Percentiles rank a stretch among this genome's conserved stretches.
These are phyloP conservation scores for Melipona bicolor DNA, from an alignment of 2,888 invertebrate genomes.

Conservation along the genomic window DNA sequence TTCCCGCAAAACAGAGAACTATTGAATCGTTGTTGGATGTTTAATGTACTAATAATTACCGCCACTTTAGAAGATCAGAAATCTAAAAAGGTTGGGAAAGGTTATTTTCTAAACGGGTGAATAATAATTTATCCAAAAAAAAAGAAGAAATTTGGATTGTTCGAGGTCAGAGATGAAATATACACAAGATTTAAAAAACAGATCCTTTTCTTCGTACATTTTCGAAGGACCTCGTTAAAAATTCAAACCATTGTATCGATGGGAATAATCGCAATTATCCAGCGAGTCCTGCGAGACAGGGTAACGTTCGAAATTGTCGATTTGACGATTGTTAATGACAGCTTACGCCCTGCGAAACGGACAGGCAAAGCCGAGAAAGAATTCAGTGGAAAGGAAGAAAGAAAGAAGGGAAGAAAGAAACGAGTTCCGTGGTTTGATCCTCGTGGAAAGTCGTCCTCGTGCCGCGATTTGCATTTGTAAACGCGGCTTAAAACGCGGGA, in stretches of 20 bases:
- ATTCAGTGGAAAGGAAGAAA: conserved; percentile 38
- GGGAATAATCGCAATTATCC: not conserved
- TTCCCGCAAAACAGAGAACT: not conserved
- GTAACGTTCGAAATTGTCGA: conserved; percentile 8
- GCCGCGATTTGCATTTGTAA: conserved; percentile 76
- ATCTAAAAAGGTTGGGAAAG: too few species aligned
- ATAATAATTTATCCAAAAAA: too few species aligned
- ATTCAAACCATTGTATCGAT: not conserved
- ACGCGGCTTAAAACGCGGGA: conserved; percentile 68
- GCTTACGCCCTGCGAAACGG: conserved; percentile 27
- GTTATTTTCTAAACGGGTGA: too few species aligned
- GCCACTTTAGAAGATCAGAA: too few species aligned
- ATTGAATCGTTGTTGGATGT: not conserved
- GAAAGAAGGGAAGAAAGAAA: conserved; percentile 10
- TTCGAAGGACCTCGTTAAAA: not conserved
- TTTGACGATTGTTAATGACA: conserved; percentile 43
- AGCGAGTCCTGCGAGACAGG: not conserved
- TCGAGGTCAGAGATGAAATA: not conserved
- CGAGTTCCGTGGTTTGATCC: conserved; percentile 63
- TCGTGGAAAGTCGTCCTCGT: conserved; percentile 70
- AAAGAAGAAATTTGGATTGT: too few species aligned
- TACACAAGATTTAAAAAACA: too few species aligned
- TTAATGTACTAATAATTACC: not conserved
- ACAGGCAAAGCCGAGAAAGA: conserved; percentile 31
- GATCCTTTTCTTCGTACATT: not conserved